These are phyloP conservation scores for Hymenochirus boettgeri DNA, from an alignment of 2,113 vertebrate species.

Conservation along the genomic window DNA sequence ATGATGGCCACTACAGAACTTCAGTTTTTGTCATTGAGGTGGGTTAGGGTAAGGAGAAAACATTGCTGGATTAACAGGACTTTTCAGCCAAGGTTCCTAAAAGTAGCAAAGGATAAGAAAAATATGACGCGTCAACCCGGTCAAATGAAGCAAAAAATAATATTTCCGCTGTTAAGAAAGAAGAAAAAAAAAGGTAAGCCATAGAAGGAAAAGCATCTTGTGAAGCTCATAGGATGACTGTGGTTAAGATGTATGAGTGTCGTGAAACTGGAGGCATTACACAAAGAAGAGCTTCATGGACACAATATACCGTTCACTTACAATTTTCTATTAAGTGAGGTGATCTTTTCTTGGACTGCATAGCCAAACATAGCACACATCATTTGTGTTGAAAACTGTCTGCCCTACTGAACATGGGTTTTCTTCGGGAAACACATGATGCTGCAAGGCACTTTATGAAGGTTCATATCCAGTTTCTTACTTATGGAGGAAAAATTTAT, in stretches of 20 bases:
- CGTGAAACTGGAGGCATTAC: not conserved
- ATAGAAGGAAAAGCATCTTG: conserved; percentile 10
- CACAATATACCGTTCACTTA: not conserved
- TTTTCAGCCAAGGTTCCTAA: conserved; percentile 56
- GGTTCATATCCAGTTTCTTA: no score
- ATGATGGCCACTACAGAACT: conserved; percentile 62
- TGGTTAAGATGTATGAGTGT: not conserved
- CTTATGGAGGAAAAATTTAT: no score
- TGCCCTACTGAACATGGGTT: no score
- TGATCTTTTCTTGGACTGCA: no score
- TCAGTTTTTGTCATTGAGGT: conserved; percentile 53
- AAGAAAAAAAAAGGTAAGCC: not conserved
- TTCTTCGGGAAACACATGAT: no score
- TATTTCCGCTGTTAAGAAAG: conserved; percentile 44
- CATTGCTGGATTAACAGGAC: conserved; percentile 47
- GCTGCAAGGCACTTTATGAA: no score
- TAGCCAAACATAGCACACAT: no score
- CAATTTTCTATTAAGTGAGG: not conserved
- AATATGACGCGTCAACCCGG: conserved; percentile 46
- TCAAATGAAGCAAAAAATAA: conserved; percentile 51
- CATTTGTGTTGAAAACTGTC: no score
- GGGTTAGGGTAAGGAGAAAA: conserved; percentile 59
- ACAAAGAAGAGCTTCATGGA: not conserved
- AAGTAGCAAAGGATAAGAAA: conserved; percentile 62
- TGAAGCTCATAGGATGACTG: not conserved